Base-by-base conservation (phyloP, 2,888 invertebrate genomes). In the Eugnorisma glareosa region DNA sequence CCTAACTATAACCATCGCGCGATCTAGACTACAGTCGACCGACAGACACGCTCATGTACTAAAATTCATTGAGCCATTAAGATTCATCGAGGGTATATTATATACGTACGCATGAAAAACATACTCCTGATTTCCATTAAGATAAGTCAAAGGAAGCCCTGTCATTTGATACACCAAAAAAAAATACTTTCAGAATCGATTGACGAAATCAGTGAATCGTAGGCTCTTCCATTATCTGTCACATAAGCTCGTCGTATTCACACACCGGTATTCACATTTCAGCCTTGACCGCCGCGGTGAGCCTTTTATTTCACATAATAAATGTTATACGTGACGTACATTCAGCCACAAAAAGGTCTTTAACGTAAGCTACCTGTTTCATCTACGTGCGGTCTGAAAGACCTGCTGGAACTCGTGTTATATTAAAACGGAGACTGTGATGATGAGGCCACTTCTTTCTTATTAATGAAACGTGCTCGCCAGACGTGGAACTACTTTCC, bases 281-380 rank as follows among this genome's bases (percentile, higher is more conserved):
- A 86, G 79, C 89, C 89, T 88, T 89, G 89, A 86, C 86, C 89
- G 84, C 86, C 89, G 84, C 74, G 68, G 74, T 43, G 77, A 45
- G 40, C 78, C 83, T 82, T 85, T 84, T 86, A 82, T 84, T 89
- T 85, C 79, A 82, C 75, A 63, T 82, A 81, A 79, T 86, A 89
- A 86, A 84, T 71, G 82, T 85, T 73, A 73, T 75, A 87, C 83
- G 87, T 89, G 89, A 75, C 82, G 77, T 81, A 82, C 73, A 81
- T 82, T 81, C 82, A 77, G 64, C 64, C 51, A 70, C 79, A 79
- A 84, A 88, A 79, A 79, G 77, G 75, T 78, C 48, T 84, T 77
- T 70, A 82, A 71, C 40, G 72, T 79, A 67, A 78, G 75, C 67
- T 51, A 82, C 80, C 73, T 79, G 82, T 87, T 85, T 89, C 66